phyloP scores from a whole-genome alignment of 2,113 vertebrate species.

The Dicaeum eximium region DNA sequence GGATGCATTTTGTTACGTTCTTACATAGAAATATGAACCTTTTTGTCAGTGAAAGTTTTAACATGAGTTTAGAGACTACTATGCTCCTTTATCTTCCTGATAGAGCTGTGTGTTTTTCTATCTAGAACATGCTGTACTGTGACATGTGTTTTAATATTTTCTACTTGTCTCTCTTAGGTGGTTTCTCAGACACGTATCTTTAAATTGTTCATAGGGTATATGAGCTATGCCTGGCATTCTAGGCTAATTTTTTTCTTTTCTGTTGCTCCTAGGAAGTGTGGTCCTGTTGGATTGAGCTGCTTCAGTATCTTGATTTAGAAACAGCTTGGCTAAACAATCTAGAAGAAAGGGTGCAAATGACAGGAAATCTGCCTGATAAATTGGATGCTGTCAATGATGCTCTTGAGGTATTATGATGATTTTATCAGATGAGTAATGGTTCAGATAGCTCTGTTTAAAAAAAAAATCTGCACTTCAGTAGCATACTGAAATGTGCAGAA shows the following conservation, averaged over 20 bases:
- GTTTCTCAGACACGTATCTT: neutral
- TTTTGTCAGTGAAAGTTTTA: neutral
- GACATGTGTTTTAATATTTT: neutral
- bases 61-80: neutral
- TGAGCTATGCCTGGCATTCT: neutral
- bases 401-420: constrained; percentile 81
- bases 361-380: constrained; percentile 81
- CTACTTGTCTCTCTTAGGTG: neutral
- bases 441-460: neutral
- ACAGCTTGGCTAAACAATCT: constrained; percentile 85
- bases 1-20: neutral
- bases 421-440: neutral
- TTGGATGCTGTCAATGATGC: constrained; percentile 78
- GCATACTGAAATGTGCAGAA: neutral
- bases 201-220: neutral
- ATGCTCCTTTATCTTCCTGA: neutral
- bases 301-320: constrained; percentile 93
- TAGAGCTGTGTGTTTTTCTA: neutral
- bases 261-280: constrained; percentile 85
- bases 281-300: constrained; percentile 97
- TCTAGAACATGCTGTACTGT: neutral
- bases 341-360: constrained; percentile 81
- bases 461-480: neutral
- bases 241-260: neutral
- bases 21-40: neutral